Base-by-base conservation (phyloP, 2,113 vertebrate genomes). In the Sigmodon hispidus region DNA sequence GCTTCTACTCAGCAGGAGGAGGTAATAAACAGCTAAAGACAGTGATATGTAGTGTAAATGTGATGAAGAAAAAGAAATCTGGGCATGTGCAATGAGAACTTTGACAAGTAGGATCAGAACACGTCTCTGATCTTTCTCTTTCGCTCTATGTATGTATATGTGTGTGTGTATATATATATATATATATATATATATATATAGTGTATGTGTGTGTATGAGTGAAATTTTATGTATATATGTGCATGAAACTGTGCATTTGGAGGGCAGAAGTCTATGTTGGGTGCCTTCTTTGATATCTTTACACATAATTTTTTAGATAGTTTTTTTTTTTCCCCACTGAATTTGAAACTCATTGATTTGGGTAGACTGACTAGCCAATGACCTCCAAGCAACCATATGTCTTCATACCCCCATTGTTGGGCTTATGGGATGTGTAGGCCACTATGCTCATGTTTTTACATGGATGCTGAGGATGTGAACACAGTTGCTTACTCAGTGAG, bases 381-480 rank as follows among this genome's bases (percentile, higher is more conserved):
- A 10, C 26, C n/a, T 61, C 24, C 15, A 43, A 31, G 24, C 3
- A 45, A 24, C 15, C 7, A 31, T 26, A 8, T 45, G 13, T 63
- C n/a, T 84, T 7, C 7, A 29, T 45, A 26, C 3, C 2, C 16
- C 80, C n/a, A 17, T 0, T 0, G 1, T 4, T 29, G 26, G 79
- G 13, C 7, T 63, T 43, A 19, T 31, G 10, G 9, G 24, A 45
- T 63, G 7, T 29, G 4, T 45, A 5, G n/a, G 57, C 7, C n/a
- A 19, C 55, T 61, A 45, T 43, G 80, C 24, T 16, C 43, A 45
- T 40, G 16, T 34, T 45, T 84, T 45, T 45, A 63, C 16, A 21
- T 48, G 16, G 40, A 55, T 63, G 7, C 26, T 63, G 16, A 2
- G 4, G 55, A 31, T 63, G 3, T 84, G 57, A 84, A 4, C 57